Percentiles rank a stretch among this genome's conserved stretches.
Evolutionary conservation across 2,797 vertebrate species (phyloP).

Genomic region (Hippocampus kuda): DNA sequence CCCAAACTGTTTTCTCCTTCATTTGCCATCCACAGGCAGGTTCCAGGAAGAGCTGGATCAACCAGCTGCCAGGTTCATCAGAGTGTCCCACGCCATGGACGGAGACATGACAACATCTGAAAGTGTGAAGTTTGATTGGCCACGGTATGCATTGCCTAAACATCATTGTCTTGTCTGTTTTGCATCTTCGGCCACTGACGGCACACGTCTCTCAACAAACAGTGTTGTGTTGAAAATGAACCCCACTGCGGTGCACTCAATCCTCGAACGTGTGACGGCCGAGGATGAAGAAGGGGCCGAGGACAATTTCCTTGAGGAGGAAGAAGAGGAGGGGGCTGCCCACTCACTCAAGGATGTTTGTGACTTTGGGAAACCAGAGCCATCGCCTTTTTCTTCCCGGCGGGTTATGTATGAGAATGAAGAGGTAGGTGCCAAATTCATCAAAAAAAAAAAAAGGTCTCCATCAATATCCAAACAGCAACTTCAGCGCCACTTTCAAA

Average conservation of each 20-base stretch:
- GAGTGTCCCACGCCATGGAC: constrained; percentile 82
- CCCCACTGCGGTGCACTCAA: constrained; percentile 87
- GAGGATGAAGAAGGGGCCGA: constrained; percentile 84
- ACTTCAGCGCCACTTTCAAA: constrained; percentile 5
- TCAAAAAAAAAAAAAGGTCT: constrained; percentile 1
- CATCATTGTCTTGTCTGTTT: not conserved
- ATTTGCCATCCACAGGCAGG: constrained; percentile 63
- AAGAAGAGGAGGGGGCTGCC: constrained; percentile 88
- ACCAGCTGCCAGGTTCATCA: constrained; percentile 71
- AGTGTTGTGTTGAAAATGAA: constrained; percentile 94
- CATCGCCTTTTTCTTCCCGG: constrained; percentile 94
- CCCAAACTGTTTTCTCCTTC: not conserved
- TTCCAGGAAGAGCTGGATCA: constrained; percentile 81
- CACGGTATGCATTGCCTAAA: constrained; percentile 64
- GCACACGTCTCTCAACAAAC: constrained; percentile 11
- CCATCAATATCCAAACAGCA: constrained; percentile 34
- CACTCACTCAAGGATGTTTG: constrained; percentile 98
- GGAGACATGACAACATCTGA: constrained; percentile 84
- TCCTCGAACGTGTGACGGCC: constrained; percentile 83
- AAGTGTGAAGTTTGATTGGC: constrained; percentile 91
- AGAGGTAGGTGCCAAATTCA: constrained; percentile 68
- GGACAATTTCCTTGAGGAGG: constrained; percentile 81
- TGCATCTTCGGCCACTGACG: not conserved
- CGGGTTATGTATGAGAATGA: constrained; percentile 99
- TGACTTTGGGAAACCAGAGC: constrained; percentile 89